phyloP scores from a whole-genome alignment of 1,140 invertebrate species.

The Nomia melanderi region DNA sequence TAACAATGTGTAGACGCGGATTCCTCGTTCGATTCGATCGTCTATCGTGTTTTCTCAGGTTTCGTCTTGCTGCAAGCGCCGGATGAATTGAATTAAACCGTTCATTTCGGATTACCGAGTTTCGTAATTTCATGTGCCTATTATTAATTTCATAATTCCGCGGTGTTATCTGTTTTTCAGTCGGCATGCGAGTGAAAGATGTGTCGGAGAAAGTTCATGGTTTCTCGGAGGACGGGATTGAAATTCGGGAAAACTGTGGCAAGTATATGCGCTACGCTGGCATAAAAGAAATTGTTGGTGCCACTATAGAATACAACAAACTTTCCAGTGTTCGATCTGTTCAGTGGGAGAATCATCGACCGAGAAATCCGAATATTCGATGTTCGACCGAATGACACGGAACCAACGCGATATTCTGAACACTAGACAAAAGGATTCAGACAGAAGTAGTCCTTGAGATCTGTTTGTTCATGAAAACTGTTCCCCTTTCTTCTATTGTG shows the following conservation, averaged over 20 bases:
- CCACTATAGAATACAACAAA: neutral
- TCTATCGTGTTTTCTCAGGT: neutral
- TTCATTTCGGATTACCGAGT: neutral
- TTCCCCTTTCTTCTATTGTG: neutral
- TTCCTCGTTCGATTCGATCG: neutral
- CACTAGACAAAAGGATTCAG: slow-evolving; percentile 21
- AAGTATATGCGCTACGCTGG: neutral
- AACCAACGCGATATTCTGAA: slow-evolving; percentile 10
- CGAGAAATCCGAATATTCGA: slow-evolving; percentile 24
- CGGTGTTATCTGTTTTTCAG: slow-evolving; percentile 6
- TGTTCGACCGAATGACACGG: slow-evolving; percentile 33
- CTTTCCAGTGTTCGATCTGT: neutral
- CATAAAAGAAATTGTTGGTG: too few species aligned
- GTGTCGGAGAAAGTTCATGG: slow-evolving; percentile 2
- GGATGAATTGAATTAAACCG: neutral
- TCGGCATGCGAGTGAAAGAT: neutral
- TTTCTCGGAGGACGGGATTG: neutral
- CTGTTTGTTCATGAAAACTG: slow-evolving; percentile 22
- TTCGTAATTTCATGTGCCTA: neutral
- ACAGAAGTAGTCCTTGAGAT: slow-evolving; percentile 32
- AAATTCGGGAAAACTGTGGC: neutral
- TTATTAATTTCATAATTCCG: neutral
- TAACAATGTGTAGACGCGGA: too few species aligned
- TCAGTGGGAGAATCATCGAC: slow-evolving; percentile 1
- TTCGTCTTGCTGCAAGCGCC: too few species aligned